Evolutionary conservation across 2,113 vertebrate genomes (phyloP).

Genomic region (Halichoerus grypus): DNA sequence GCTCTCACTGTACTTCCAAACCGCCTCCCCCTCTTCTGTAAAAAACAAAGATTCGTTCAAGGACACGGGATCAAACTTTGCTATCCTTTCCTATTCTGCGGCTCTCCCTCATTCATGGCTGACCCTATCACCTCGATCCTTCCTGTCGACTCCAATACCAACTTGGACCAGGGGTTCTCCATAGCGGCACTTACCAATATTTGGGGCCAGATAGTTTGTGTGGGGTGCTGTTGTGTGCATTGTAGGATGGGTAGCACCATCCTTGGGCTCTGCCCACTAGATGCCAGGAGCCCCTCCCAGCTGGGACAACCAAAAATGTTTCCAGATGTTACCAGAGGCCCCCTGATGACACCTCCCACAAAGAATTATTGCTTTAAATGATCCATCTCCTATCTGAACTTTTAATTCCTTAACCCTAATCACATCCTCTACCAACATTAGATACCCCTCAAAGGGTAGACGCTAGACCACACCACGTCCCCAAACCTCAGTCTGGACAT

Average conservation of each 20-base stretch:
- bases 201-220: too few relatives aligned
- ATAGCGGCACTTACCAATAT: accelerated
- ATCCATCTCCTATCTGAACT: too few relatives aligned
- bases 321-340: neutral
- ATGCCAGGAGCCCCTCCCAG: neutral
- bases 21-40: too few relatives aligned
- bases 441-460: neutral
- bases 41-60: neutral
- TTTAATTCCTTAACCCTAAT: neutral
- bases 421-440: neutral
- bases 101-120: neutral
- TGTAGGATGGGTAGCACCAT: neutral
- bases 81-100: neutral
- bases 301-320: too few relatives aligned
- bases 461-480: accelerated
- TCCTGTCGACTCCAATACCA: neutral
- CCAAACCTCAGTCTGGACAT: too few relatives aligned
- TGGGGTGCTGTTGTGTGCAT: neutral
- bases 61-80: neutral
- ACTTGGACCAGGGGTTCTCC: neutral
- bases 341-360: too few relatives aligned
- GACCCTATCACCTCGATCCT: neutral
- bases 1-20: neutral
- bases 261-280: neutral
- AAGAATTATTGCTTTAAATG: neutral